These are phyloP conservation scores for Seriola aureovittata DNA, from an alignment of 2,113 vertebrate species.

Conservation along the genomic window DNA sequence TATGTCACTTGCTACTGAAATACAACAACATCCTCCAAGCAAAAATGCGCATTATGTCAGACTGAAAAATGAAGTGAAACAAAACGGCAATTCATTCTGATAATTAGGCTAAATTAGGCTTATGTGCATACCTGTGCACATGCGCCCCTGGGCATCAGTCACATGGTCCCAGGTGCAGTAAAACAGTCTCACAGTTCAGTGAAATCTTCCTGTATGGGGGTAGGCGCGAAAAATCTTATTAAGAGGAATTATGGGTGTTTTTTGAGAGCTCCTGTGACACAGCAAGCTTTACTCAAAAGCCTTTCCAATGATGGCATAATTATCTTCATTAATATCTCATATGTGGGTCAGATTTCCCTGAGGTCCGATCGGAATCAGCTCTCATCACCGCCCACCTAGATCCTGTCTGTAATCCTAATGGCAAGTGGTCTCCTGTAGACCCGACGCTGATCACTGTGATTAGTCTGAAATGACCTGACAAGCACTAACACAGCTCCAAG, in stretches of 20 bases:
- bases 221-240: slow-evolving; percentile 11
- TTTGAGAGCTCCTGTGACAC: not conserved
- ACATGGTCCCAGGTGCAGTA: slow-evolving; percentile 13
- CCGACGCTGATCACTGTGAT: slow-evolving; percentile 45
- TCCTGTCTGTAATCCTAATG: slow-evolving; percentile 65
- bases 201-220: slow-evolving; percentile 28
- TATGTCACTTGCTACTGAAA: too few species aligned
- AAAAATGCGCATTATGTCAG: not conserved
- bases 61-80: not conserved
- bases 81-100: not conserved
- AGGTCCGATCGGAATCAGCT: slow-evolving; percentile 58
- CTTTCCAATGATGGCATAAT: slow-evolving; percentile 50
- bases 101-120: slow-evolving; percentile 6
- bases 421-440: slow-evolving; percentile 52
- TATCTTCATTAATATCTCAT: slow-evolving; percentile 70
- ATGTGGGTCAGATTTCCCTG: slow-evolving; percentile 52
- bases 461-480: slow-evolving; percentile 65
- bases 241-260: slow-evolving; percentile 9
- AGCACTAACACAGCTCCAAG: slow-evolving; percentile 61
- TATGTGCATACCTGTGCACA: not conserved
- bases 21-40: too few species aligned
- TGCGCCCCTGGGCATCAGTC: not conserved
- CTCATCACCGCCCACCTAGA: slow-evolving; percentile 64
- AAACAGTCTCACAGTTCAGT: slow-evolving; percentile 5
- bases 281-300: slow-evolving; percentile 20